Conservation (phyloP, 2,797 vertebrate species). For the Eidolon dupreanum region DNA sequence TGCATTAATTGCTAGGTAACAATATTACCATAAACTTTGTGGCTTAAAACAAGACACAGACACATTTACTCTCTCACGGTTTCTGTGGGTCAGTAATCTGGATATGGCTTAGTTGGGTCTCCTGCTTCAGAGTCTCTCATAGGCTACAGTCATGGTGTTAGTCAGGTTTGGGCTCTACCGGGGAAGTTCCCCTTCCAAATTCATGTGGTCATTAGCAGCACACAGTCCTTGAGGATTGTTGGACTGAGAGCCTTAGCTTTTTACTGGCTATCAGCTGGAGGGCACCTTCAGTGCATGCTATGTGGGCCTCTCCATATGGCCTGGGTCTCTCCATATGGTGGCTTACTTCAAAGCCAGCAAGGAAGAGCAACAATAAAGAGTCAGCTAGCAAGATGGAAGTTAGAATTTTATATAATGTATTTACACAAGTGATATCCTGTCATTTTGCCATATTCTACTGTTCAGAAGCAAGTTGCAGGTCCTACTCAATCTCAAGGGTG, state of each 20-base stretch:
- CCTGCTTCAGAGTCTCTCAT: not conserved
- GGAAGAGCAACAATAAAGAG: not conserved
- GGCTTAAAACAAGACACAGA: not conserved
- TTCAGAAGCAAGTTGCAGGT: not conserved
- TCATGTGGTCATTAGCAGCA: not conserved
- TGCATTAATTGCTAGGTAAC: constrained; percentile 54
- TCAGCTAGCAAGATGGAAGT: not conserved
- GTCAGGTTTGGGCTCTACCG: not conserved
- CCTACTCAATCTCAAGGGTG: not conserved
- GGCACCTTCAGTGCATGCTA: not conserved
- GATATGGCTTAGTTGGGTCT: not conserved
- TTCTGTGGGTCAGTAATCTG: not conserved
- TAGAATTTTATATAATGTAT: not conserved
- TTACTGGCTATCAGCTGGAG: not conserved
- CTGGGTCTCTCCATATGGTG: not conserved
- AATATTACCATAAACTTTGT: constrained; percentile 14
- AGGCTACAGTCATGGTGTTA: not conserved
- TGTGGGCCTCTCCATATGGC: not conserved
- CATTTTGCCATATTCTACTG: not conserved
- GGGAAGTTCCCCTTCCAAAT: not conserved
- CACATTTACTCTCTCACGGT: not conserved
- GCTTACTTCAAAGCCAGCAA: not conserved
- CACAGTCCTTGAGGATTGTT: not conserved
- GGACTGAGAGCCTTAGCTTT: not conserved
- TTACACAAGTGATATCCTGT: not conserved